Base-by-base conservation (phyloP, 92 coral and sea anemone species). In the Parazoanthus darwini region DNA sequence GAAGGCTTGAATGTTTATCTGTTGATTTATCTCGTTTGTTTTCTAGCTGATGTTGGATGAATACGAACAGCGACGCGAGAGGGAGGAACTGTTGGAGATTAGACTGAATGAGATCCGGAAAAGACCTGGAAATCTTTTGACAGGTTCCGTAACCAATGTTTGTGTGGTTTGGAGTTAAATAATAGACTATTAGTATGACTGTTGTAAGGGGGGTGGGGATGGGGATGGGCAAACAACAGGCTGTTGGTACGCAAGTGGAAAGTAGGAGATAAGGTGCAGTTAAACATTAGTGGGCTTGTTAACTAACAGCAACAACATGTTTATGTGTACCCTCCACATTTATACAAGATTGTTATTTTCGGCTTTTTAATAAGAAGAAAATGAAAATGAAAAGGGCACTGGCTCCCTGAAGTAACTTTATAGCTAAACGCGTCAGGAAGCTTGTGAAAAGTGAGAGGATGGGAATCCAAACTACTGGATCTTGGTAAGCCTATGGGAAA, bases 111-210 rank as follows among this genome's bases (percentile, higher is more conserved):
- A 94, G 72, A 92, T 96, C 42, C 88, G 95, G 82, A 97, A 94
- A 86, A 96, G 91, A 26, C 99, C 99, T 67, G 99, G 99, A 82
- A 97, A 97, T 86, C 92, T 92, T 13, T 90, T 97, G 72, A 94
- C 99, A 94, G 99, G 99, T 93, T 43, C 18, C 79, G 25, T 29
- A 39, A 46, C 16, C 13, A 16, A 35, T 25, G 13, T 2, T 43
- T 75, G 29, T 36, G 20, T 29, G 35, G 68, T 36, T 56, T 3
- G 25, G 25, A 20, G 0, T 0, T 63, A 22, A 63, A 16, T 3
- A 63, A 63, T 14, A 63, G 70, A 14, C 26, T 22, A 7, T 22
- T 18, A 5, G 25, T 63, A 63, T 0, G 25, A 7, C 70, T 20
- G 70, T 63, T n/a, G 25, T 1, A 18, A 63, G 22, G 70, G 25